Base-by-base conservation (phyloP, 2,113 vertebrate species). In the Pterocles orientalis region DNA sequence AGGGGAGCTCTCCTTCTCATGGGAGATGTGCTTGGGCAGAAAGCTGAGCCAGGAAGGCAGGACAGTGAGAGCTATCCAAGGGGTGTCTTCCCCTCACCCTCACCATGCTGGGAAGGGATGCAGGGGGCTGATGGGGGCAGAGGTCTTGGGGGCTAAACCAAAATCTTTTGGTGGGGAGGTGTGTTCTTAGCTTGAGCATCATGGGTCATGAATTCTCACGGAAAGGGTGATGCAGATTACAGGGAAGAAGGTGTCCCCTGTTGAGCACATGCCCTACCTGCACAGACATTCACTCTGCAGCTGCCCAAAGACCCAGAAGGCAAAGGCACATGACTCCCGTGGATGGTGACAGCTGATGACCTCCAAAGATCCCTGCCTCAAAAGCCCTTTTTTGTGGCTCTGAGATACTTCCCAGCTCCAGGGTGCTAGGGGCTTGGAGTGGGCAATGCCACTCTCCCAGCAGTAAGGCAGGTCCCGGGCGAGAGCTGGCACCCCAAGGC, bases 91-190 rank as follows among this genome's bases (percentile, higher is more conserved):
- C 15, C 36, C 34, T 2, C 2, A 3, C 4, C 3, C 12, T n/a
- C 0, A 0, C n/a, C 34, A 34, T 0, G 3, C 23, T 0, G 1
- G 64, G 17, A 34, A 57, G 54, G 53, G 28, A 9, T 14, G 25
- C 0, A 3, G 15, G 28, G 18, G 7, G 26, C 17, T 12, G 26
- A 14, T 18, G 33, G 8, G 10, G 14, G 6, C 3, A 50, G n/a
- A 0, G 0, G 14, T 33, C 62, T 6, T 47, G 50, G 45, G n/a
- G 45, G 41, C 7, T 62, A 45, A 86, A 36, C 24, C 3, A 5
- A 82, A 71, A 10, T 6, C 51, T n/a, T 33, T 53, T 14, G 14
- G 17, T 12, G 21, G 10, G 53, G 25, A 53, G 47, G 41, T 2
- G 0, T 2, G 0, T 39, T 50, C 26, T 33, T 24, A 14, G 34